These are phyloP conservation scores for Gymnopithys bicolor DNA, from an alignment of 2,797 vertebrate genomes.

Conservation along the genomic window DNA sequence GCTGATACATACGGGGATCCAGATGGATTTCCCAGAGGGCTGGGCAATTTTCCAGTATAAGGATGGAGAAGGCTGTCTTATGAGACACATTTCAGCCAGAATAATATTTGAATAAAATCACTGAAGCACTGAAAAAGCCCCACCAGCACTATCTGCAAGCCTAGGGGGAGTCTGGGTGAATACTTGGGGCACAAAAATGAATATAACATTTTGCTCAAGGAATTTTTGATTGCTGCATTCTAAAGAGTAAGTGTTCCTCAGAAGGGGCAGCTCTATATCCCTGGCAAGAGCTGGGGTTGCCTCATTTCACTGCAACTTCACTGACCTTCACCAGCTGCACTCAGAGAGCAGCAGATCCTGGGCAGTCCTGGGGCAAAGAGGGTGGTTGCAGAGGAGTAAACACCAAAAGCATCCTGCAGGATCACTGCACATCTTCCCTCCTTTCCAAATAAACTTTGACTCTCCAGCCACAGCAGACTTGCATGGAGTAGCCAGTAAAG, in stretches of 20 bases:
- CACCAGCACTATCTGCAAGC: background rate
- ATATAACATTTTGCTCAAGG: background rate
- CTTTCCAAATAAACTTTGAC: background rate
- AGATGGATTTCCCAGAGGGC: background rate
- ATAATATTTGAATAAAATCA: background rate
- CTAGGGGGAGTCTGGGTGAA: background rate
- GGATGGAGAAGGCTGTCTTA: background rate
- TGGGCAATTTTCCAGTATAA: background rate
- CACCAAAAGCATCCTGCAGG: background rate
- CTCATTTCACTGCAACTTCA: background rate
- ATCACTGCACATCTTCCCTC: background rate
- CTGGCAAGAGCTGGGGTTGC: background rate
- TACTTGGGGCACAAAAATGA: background rate
- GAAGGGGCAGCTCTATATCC: background rate
- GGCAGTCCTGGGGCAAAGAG: background rate
- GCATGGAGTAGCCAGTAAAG: conserved; percentile 25
- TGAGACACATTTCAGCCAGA: accelerated
- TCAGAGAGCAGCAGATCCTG: background rate
- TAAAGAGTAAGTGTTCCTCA: background rate
- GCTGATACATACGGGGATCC: background rate
- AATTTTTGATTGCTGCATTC: background rate
- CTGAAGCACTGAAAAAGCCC: background rate
- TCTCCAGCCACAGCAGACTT: background rate
- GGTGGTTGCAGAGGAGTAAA: background rate
- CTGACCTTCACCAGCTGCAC: background rate